These are phyloP conservation scores for Nephrotoma appendiculata DNA, from an alignment of 2,888 invertebrate species.

Conservation along the genomic window DNA sequence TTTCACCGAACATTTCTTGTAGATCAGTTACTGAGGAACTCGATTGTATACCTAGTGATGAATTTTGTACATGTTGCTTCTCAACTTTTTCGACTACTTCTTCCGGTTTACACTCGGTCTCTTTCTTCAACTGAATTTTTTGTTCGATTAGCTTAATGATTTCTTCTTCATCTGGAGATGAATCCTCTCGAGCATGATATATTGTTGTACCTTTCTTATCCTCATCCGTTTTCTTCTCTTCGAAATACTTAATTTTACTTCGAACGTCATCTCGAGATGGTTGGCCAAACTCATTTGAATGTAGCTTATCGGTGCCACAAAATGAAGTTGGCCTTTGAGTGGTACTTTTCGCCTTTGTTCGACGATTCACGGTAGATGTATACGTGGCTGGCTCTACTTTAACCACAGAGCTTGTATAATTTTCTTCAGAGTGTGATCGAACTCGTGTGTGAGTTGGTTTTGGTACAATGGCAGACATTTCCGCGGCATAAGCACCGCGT, in stretches of 20 bases:
- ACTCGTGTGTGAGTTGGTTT: conserved; percentile 1
- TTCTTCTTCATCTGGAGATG: conserved; percentile 35
- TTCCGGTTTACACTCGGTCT: conserved; percentile 13
- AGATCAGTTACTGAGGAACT: conserved; percentile 38
- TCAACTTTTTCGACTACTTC: neutral
- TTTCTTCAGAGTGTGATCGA: conserved; percentile 2
- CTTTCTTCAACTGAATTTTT: conserved; percentile 20
- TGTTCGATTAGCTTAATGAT: conserved; percentile 35
- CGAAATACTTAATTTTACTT: conserved; percentile 67
- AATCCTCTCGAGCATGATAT: conserved; percentile 39
- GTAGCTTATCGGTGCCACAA: conserved; percentile 51
- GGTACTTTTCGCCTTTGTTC: neutral
- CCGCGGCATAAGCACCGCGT: conserved; percentile 42
- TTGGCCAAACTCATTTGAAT: conserved; percentile 49
- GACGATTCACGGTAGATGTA: neutral
- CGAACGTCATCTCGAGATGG: conserved; percentile 44
- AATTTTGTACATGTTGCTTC: conserved; percentile 14
- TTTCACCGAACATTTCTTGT: conserved; percentile 71
- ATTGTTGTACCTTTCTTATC: conserved; percentile 33
- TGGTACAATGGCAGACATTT: conserved; percentile 29
- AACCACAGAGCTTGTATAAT: conserved; percentile 4
- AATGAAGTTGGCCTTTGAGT: conserved; percentile 33
- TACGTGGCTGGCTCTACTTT: neutral
- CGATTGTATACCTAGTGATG: conserved; percentile 10
- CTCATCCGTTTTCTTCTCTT: conserved; percentile 44